Conservation (phyloP, 2,888 invertebrate species). For the Campoletis raptor region DNA sequence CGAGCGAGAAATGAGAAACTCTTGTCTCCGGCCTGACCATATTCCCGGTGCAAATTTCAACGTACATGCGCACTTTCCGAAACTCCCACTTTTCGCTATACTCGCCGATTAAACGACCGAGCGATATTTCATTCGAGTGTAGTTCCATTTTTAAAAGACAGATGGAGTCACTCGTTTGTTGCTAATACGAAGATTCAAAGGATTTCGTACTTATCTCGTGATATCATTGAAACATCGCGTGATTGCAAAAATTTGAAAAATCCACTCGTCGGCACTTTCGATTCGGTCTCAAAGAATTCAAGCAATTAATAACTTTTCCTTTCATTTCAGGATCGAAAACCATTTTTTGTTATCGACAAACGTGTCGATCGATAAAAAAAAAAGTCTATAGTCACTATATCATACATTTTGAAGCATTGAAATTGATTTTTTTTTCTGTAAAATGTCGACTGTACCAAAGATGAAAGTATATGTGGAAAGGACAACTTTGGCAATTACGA, state of each 20-base stretch:
- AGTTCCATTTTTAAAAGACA: slow-evolving; percentile 50
- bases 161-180: slow-evolving; percentile 55
- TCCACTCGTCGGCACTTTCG: neutral
- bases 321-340: neutral
- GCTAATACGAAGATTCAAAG: neutral
- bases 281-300: too few species aligned
- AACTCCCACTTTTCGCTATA: neutral
- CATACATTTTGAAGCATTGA: neutral
- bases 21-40: slow-evolving; percentile 25
- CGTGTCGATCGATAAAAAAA: neutral
- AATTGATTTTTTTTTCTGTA: neutral
- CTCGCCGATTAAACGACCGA: neutral
- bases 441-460: slow-evolving; percentile 41
- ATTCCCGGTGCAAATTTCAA: slow-evolving; percentile 52
- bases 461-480: slow-evolving; percentile 7
- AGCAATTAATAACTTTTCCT: too few species aligned
- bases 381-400: neutral
- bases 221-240: neutral
- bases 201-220: slow-evolving; percentile 14
- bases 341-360: too few species aligned
- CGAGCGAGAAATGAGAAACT: slow-evolving; percentile 11
- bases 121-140: neutral
- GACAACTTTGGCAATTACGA: slow-evolving; percentile 42
- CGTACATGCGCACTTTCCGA: slow-evolving; percentile 65
- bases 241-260: neutral